Base-by-base conservation (phyloP, 2,888 invertebrate species). In the Lysandra coridon region DNA sequence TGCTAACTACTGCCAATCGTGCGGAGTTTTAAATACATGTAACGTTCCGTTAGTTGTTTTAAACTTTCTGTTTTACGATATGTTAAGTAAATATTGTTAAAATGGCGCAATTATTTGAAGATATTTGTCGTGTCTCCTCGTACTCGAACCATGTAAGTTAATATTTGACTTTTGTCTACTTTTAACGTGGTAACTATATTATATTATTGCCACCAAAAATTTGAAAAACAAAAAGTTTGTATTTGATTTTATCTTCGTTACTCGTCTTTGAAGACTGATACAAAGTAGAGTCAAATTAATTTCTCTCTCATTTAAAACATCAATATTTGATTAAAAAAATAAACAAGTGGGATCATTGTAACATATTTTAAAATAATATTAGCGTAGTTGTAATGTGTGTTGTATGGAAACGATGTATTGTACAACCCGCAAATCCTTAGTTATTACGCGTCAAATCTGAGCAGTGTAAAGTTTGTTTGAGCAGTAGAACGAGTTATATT, bases 311-410 rank as follows among this genome's bases (percentile, higher is more conserved):
- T 79, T 80, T 53, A 80, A 79, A 85, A 88, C 90, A 89, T 86
- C 86, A 88, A 86, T 86, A 86, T 86, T 87, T 87, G 87, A 85
- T 84, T 85, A 85, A 88, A 88, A 88, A 88, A 94, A 89, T 90
- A 95, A 76, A 95, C 91, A 95, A 94, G 88, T 92, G 95, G 95
- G 95, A 95, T 89, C 95, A 95, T 90, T 94, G 91, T 94, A 93
- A 95, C 94, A 94, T 95, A 95, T 95, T 92, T 92, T 91, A 92
- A 92, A 91, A 87, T 93, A 92, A 94, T 90, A 87, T 92, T 79
- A 79, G 89, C 90, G 91, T 95, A 94, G 93, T 90, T 90, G 86
- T 91, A 91, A 88, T 89, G 85, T 86, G 89, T 90, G 89, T 90
- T 87, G 85, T 84, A 87, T 86, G 86, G 86, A 88, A 89, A 92